phyloP scores from a whole-genome alignment of 2,888 invertebrate species.

The Nomada fabriciana region DNA sequence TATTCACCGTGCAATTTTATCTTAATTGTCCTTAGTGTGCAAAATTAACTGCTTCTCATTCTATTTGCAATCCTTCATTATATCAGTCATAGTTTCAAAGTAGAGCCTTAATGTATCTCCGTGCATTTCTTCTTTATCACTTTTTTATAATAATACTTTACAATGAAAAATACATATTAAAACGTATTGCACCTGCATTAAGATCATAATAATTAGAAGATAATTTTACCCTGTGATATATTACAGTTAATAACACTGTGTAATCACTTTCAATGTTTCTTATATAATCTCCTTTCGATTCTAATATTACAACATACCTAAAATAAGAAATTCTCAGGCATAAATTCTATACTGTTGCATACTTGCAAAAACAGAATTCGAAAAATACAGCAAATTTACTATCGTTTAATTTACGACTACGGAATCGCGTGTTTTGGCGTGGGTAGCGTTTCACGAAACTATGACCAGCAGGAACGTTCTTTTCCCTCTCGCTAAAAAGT shows the following conservation, averaged over 20 bases:
- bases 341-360: not conserved
- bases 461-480: slow-evolving; percentile 31
- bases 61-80: slow-evolving; percentile 1
- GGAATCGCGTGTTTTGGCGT: slow-evolving; percentile 17
- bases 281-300: not conserved
- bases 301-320: not conserved
- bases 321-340: not conserved
- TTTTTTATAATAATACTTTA: not conserved
- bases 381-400: slow-evolving; percentile 5
- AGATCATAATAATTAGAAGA: not conserved
- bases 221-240: not conserved
- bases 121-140: not conserved
- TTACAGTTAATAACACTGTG: not conserved
- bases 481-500: slow-evolving; percentile 43
- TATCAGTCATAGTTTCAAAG: not conserved
- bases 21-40: slow-evolving; percentile 21
- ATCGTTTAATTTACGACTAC: slow-evolving; percentile 41
- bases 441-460: slow-evolving; percentile 27
- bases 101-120: not conserved
- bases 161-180: not conserved
- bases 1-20: slow-evolving; percentile 18
- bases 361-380: not conserved
- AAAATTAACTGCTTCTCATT: slow-evolving; percentile 25
- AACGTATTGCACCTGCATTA: not conserved
- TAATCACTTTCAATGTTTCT: not conserved